phyloP scores from a whole-genome alignment of 2,797 vertebrate species.

The Pagetopsis macropterus region DNA sequence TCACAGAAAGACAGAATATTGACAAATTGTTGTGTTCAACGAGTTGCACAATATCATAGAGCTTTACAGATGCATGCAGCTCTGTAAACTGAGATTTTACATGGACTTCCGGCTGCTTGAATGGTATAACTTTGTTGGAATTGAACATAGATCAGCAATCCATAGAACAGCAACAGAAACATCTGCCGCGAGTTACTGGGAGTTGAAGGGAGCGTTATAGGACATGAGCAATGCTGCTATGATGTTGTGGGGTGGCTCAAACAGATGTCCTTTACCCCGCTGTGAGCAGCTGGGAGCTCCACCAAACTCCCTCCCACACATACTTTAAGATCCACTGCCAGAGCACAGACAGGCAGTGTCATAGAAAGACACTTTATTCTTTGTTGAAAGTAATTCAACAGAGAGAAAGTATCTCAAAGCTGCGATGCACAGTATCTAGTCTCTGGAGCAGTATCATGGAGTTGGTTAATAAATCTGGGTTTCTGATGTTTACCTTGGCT shows the following conservation, averaged over 20 bases:
- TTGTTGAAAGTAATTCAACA: background rate
- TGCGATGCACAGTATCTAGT: background rate
- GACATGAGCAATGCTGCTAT: conserved; percentile 23
- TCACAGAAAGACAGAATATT: conserved; percentile 6
- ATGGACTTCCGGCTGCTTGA: background rate
- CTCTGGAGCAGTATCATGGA: background rate
- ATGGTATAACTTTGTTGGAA: background rate
- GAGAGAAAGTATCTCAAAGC: background rate
- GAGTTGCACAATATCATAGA: conserved; percentile 13
- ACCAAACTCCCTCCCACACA: conserved; percentile 44
- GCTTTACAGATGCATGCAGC: conserved; percentile 42
- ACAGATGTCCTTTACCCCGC: conserved; percentile 61
- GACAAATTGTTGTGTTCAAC: background rate
- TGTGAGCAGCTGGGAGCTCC: conserved; percentile 59
- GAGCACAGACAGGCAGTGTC: background rate
- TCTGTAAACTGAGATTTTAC: conserved; percentile 50
- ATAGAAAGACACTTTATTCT: background rate
- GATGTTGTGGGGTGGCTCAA: conserved; percentile 52
- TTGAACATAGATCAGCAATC: background rate
- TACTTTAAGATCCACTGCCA: conserved; percentile 26
- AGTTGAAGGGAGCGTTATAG: conserved; percentile 16
- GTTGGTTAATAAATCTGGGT: conserved; percentile 4
- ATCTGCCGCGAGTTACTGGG: conserved; percentile 44
- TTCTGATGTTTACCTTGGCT: conserved; percentile 27
- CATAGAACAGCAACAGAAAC: conserved; percentile 9